Percentiles rank a stretch among this genome's conserved stretches.
Conservation (phyloP, 2,888 invertebrate species). For the Salpingus planirostris region DNA sequence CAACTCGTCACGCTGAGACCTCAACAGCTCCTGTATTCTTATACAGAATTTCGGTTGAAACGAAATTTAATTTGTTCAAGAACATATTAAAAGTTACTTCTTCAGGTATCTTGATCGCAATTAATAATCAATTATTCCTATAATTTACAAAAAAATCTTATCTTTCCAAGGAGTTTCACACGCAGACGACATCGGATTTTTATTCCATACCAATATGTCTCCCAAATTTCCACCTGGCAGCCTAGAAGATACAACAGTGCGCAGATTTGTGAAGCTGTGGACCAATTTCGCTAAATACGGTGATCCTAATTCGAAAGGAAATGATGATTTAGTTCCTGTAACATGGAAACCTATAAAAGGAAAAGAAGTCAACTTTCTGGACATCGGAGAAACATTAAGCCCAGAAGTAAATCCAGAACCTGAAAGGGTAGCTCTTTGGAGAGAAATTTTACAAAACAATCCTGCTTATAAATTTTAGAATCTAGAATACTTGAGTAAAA, state of each 20-base stretch:
- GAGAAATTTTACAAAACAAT: constrained; percentile 11
- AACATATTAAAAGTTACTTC: constrained; percentile 3
- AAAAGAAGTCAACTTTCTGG: constrained; percentile 17
- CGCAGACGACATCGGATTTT: constrained; percentile 24
- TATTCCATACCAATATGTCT: constrained; percentile 17
- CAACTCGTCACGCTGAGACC: constrained; percentile 20
- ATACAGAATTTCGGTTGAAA: constrained; percentile 27
- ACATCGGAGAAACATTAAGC: constrained; percentile 20
- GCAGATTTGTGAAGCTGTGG: constrained; percentile 25
- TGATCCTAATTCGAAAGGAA: constrained; percentile 18
- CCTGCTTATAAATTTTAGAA: background rate
- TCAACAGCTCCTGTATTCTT: constrained; percentile 28
- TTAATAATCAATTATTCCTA: too few relatives aligned
- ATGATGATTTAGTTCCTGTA: constrained; percentile 12
- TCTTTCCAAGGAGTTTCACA: constrained; percentile 18
- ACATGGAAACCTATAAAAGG: constrained; percentile 16
- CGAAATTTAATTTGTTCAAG: constrained; percentile 21
- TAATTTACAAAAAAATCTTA: too few relatives aligned
- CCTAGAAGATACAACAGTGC: constrained; percentile 22
- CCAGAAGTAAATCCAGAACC: constrained; percentile 18
- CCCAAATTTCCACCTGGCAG: constrained; percentile 19
- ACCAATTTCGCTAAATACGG: constrained; percentile 27
- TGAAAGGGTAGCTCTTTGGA: constrained; percentile 24
- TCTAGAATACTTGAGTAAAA: background rate
- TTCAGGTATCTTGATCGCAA: constrained; percentile 3